Percentiles rank a stretch among this genome's conserved stretches.
phyloP scores from a whole-genome alignment of 2,113 vertebrate species.

The Salvelinus sp. region DNA sequence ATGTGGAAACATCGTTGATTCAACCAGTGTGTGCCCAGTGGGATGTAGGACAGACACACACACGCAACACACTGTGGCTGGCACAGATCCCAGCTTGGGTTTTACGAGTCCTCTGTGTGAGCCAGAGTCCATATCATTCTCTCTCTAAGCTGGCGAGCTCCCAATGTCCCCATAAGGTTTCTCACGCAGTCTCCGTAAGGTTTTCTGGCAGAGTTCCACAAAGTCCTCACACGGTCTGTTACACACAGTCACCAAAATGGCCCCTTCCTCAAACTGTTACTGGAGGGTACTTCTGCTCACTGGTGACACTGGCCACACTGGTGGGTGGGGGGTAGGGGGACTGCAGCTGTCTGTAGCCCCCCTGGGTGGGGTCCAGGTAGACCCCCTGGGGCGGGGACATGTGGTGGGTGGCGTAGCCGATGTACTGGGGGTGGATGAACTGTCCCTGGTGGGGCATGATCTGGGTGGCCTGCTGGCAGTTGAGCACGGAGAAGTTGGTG shows the following conservation, averaged over 20 bases:
- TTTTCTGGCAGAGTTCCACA: not conserved
- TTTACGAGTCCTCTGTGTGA: constrained; percentile 60
- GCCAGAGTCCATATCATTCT: constrained; percentile 32
- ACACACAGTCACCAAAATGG: constrained; percentile 35
- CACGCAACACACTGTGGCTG: constrained; percentile 46
- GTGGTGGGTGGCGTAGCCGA: constrained; percentile 87
- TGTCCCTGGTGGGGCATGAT: constrained; percentile 95
- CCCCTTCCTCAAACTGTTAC: constrained; percentile 83
- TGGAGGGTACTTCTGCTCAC: constrained; percentile 90
- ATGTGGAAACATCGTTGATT: too few relatives aligned
- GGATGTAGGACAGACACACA: constrained; percentile 33
- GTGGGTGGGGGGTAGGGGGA: constrained; percentile 82
- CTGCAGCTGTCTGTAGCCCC: constrained; percentile 87
- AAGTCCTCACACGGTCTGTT: constrained; percentile 21
- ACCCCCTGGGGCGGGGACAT: constrained; percentile 68
- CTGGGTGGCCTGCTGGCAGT: constrained; percentile 96
- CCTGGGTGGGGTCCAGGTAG: constrained; percentile 85
- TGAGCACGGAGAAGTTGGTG: constrained; percentile 96
- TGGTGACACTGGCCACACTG: constrained; percentile 64
- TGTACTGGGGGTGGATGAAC: constrained; percentile 91
- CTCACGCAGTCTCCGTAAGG: constrained; percentile 39
- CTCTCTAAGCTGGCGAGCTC: constrained; percentile 22
- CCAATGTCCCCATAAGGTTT: constrained; percentile 28
- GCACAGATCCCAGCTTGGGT: constrained; percentile 45
- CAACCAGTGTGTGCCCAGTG: too few relatives aligned